A percentile compares a stretch with the other conserved stretches of the same genome.
phyloP scores from a whole-genome alignment of 2,113 vertebrate genomes.

The Loxodonta africana region DNA sequence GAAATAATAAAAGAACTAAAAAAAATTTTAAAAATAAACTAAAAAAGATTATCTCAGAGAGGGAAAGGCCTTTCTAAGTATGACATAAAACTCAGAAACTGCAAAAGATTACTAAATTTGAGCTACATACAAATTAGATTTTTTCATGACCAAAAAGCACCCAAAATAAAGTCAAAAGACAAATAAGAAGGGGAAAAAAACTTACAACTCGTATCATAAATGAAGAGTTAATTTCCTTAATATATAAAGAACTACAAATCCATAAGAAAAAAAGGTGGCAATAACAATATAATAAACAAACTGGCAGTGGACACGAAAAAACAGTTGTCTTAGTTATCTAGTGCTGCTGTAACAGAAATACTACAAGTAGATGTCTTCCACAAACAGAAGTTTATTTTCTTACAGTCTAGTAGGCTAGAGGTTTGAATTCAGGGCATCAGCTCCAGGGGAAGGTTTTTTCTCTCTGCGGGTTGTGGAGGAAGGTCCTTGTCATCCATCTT shows the following conservation, averaged over 20 bases:
- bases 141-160: not conserved
- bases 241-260: not conserved
- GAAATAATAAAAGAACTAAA: not conserved
- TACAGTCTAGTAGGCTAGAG: too few relatives aligned
- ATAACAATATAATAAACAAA: not conserved
- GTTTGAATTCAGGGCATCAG: too few relatives aligned
- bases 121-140: not conserved
- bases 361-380: too few relatives aligned
- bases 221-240: not conserved
- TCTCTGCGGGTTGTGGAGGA: too few relatives aligned
- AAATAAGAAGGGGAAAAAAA: not conserved
- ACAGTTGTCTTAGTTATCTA: too few relatives aligned
- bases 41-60: not conserved
- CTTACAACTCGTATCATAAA: not conserved
- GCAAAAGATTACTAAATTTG: not conserved
- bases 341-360: too few relatives aligned
- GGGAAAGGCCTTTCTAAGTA: too few relatives aligned
- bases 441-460: too few relatives aligned
- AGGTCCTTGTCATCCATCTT: too few relatives aligned
- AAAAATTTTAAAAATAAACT: not conserved
- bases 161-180: not conserved
- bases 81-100: not conserved
- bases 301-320: not conserved
- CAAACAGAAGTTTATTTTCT: too few relatives aligned
- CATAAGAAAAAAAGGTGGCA: not conserved